Percentiles rank a stretch among this genome's conserved stretches.
Evolutionary conservation across 2,797 vertebrate genomes (phyloP).

Genomic region (Remorina albescens): DNA sequence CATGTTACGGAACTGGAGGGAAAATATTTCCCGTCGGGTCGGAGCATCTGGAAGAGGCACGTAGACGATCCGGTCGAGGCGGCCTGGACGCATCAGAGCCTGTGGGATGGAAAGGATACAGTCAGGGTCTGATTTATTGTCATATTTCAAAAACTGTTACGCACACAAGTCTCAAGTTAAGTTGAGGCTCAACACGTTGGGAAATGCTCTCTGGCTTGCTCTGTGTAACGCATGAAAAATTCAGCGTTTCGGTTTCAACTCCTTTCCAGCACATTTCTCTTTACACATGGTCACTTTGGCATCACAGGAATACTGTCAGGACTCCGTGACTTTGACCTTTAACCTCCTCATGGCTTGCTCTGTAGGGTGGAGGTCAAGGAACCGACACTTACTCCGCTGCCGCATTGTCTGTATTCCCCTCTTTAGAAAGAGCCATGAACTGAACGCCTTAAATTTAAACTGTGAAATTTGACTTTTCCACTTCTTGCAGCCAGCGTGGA

Average conservation of each 20-base stretch:
- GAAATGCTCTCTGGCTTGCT: neutral
- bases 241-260: neutral
- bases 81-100: constrained; percentile 96
- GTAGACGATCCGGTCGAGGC: constrained; percentile 94
- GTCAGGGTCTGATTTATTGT: constrained; percentile 9
- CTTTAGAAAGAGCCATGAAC: neutral
- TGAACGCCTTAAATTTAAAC: constrained; percentile 43
- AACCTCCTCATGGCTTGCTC: constrained; percentile 17
- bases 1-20: constrained; percentile 89
- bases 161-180: constrained; percentile 1
- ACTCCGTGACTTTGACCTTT: constrained; percentile 23
- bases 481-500: constrained; percentile 47
- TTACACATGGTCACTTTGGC: neutral
- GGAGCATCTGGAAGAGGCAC: constrained; percentile 92
- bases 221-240: constrained; percentile 2
- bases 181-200: neutral
- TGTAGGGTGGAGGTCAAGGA: neutral
- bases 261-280: neutral
- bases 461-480: constrained; percentile 54
- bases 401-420: neutral
- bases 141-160: constrained; percentile 17
- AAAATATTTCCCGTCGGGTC: constrained; percentile 91
- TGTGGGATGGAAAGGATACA: constrained; percentile 66
- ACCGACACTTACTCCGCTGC: neutral
- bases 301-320: constrained; percentile 4